Conservation (phyloP, 2,797 vertebrate genomes). For the Pipistrellus pygmaeus region DNA sequence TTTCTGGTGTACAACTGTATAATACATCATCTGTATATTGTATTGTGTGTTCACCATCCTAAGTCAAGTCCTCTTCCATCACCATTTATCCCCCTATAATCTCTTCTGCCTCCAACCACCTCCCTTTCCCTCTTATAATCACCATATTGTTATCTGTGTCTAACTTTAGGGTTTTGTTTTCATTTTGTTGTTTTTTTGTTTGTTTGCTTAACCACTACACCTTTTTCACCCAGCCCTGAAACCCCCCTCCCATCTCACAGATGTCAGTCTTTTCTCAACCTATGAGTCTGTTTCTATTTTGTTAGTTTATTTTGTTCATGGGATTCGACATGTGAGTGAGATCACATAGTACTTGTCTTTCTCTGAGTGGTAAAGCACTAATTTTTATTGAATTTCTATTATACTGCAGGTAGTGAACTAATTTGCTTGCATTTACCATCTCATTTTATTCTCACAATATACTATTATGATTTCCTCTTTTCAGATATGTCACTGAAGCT, state of each 20-base stretch:
- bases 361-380: not conserved
- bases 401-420: not conserved
- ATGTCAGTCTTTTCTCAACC: not conserved
- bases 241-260: not conserved
- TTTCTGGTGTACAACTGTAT: too few relatives aligned
- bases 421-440: not conserved
- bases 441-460: slow-evolving; percentile 18
- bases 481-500: not conserved
- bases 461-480: not conserved
- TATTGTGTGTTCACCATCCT: too few relatives aligned
- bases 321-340: not conserved
- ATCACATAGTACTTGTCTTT: not conserved
- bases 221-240: not conserved
- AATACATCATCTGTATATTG: too few relatives aligned
- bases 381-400: slow-evolving; percentile 4
- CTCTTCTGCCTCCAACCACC: too few relatives aligned
- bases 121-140: not conserved
- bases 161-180: not conserved
- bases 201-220: not conserved
- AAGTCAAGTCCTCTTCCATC: too few relatives aligned
- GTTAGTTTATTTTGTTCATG: not conserved
- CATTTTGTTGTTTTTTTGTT: not conserved
- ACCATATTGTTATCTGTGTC: not conserved
- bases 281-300: not conserved
- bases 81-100: too few relatives aligned